Evolutionary conservation across 2,797 vertebrate species (phyloP).

Genomic region (Adrianichthys oophorus): DNA sequence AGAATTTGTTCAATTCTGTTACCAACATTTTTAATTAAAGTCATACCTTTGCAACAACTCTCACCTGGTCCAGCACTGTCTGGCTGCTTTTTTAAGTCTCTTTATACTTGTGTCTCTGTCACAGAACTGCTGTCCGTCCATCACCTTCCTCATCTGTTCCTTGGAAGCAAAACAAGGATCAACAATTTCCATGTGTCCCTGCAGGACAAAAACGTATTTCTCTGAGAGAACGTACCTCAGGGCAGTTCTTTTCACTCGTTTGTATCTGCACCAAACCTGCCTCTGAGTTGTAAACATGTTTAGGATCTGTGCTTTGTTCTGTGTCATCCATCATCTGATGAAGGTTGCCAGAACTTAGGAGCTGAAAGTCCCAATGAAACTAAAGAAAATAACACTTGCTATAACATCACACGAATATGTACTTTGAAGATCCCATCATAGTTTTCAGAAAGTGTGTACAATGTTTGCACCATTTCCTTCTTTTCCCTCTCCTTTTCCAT

Average conservation of each 20-base stretch:
- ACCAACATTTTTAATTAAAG: background rate
- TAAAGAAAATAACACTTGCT: slow-evolving; percentile 32
- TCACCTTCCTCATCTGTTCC: slow-evolving; percentile 12
- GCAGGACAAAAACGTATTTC: background rate
- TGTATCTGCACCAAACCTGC: background rate
- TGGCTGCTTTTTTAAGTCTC: slow-evolving; percentile 62
- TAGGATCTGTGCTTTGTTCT: slow-evolving; percentile 13
- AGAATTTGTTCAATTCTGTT: too few relatives aligned
- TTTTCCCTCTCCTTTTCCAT: slow-evolving; percentile 68
- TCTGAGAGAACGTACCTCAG: slow-evolving; percentile 24
- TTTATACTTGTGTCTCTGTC: slow-evolving; percentile 10
- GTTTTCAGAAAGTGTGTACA: background rate
- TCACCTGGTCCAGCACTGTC: slow-evolving; percentile 69
- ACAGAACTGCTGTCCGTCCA: slow-evolving; percentile 4
- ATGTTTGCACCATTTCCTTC: slow-evolving; percentile 61
- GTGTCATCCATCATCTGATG: slow-evolving; percentile 4
- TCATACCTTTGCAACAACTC: background rate
- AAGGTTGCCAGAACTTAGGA: slow-evolving; percentile 62
- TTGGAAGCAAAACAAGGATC: slow-evolving; percentile 2
- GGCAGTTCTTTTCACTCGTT: background rate
- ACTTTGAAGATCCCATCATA: background rate
- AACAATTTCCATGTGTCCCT: background rate
- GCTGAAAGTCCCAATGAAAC: slow-evolving; percentile 78
- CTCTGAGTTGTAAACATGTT: slow-evolving; percentile 12
- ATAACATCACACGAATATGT: background rate